Conservation (phyloP, 2,797 vertebrate genomes). For the Meda fulgida region DNA sequence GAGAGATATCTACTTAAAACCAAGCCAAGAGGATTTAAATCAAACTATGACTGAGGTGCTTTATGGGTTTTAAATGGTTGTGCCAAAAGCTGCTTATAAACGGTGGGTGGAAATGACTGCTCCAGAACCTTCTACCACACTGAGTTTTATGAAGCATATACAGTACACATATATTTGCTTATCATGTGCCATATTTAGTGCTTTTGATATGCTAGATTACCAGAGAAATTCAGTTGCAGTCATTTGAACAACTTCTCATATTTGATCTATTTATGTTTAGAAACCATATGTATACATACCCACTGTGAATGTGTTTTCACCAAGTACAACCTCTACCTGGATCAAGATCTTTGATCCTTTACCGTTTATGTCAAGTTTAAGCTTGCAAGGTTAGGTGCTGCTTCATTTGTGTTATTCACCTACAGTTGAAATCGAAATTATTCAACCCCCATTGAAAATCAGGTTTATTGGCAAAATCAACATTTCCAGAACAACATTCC, state of each 20-base stretch:
- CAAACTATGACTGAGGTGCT: conserved; percentile 10
- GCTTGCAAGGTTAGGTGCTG: too few species aligned
- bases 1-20: conserved; percentile 33
- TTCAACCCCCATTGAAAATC: too few species aligned
- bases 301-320: too few species aligned
- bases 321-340: too few species aligned
- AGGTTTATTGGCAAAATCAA: too few species aligned
- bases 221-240: background rate
- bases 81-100: conserved; percentile 16
- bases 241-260: background rate
- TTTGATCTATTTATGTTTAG: background rate
- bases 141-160: background rate
- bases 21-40: conserved; percentile 34
- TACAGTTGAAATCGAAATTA: too few species aligned
- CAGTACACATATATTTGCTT: background rate
- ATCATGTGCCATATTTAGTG: background rate
- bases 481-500: too few species aligned
- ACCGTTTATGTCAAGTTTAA: too few species aligned
- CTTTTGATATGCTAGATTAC: background rate
- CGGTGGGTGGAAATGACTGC: background rate
- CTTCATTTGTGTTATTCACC: too few species aligned
- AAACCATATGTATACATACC: background rate
- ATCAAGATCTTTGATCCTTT: too few species aligned
- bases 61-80: conserved; percentile 23
- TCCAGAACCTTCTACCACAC: background rate